phyloP scores from a whole-genome alignment of 2,797 vertebrate species.

The Amazona ochrocephala region DNA sequence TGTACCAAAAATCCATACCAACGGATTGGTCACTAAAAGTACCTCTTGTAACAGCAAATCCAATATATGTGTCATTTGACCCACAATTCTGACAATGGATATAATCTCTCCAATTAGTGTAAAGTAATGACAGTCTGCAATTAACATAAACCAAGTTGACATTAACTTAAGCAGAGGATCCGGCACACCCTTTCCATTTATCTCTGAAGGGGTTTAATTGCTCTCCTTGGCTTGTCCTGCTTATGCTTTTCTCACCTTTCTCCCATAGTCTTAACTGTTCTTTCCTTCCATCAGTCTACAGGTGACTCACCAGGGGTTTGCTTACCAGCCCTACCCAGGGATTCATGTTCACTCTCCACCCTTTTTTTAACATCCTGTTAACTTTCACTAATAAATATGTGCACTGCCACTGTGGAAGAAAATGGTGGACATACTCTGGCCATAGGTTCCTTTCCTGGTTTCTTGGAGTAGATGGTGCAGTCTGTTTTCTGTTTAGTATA shows the following conservation, averaged over 20 bases:
- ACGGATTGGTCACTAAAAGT: not conserved
- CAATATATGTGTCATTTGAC: not conserved
- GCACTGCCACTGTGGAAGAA: not conserved
- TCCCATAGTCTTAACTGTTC: not conserved
- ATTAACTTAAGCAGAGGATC: slow-evolving; percentile 33
- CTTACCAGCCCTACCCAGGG: not conserved
- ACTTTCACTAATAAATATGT: not conserved
- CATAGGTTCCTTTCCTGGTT: not conserved
- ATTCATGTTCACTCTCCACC: not conserved
- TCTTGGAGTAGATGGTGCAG: not conserved
- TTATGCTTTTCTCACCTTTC: not conserved
- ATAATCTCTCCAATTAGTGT: not conserved
- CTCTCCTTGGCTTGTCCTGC: not conserved
- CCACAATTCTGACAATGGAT: not conserved
- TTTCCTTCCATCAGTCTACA: not conserved
- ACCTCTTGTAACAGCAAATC: not conserved
- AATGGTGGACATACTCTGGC: not conserved
- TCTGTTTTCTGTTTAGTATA: not conserved
- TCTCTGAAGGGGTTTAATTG: not conserved
- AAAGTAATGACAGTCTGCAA: not conserved
- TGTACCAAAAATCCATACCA: not conserved
- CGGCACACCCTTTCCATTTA: not conserved
- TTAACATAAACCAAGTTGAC: not conserved
- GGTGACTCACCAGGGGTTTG: not conserved
- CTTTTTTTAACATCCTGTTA: not conserved